Conservation (phyloP, 2,797 vertebrate genomes). For the Centroberyx gerrardi region DNA sequence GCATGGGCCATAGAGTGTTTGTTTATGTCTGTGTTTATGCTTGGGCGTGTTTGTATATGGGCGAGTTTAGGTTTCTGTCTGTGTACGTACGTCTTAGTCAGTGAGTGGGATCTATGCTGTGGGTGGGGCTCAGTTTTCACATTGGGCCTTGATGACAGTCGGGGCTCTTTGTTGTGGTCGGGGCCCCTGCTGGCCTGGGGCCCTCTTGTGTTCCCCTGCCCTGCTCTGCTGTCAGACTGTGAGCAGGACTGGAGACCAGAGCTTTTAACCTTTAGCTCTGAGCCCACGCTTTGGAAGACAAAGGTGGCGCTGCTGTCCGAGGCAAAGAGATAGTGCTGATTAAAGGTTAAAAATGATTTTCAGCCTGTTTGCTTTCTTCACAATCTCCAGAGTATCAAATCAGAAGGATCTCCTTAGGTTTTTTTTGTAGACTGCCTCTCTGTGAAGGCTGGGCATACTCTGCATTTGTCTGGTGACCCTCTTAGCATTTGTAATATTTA, state of each 20-base stretch:
- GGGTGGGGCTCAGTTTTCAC: conserved; percentile 68
- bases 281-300: conserved; percentile 8
- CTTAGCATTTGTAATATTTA: too few species aligned
- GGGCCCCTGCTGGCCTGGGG: conserved; percentile 48
- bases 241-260: conserved; percentile 11
- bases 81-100: conserved; percentile 16
- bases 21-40: conserved; percentile 39
- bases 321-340: conserved; percentile 26
- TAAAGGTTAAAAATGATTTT: conserved; percentile 28
- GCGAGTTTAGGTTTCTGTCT: conserved; percentile 43
- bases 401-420: background rate
- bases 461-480: background rate
- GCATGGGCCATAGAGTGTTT: conserved; percentile 32
- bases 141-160: conserved; percentile 67
- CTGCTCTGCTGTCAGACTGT: conserved; percentile 40
- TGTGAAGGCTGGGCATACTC: background rate
- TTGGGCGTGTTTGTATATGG: conserved; percentile 45
- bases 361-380: conserved; percentile 28
- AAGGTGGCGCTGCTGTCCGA: conserved; percentile 23
- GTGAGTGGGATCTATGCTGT: conserved; percentile 48
- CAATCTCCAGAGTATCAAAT: background rate
- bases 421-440: background rate
- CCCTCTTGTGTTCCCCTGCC: conserved; percentile 51
- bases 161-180: conserved; percentile 76
- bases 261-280: conserved; percentile 43